Evolutionary conservation across 2,797 vertebrate species (phyloP).

Genomic region (Staurois parvus): DNA sequence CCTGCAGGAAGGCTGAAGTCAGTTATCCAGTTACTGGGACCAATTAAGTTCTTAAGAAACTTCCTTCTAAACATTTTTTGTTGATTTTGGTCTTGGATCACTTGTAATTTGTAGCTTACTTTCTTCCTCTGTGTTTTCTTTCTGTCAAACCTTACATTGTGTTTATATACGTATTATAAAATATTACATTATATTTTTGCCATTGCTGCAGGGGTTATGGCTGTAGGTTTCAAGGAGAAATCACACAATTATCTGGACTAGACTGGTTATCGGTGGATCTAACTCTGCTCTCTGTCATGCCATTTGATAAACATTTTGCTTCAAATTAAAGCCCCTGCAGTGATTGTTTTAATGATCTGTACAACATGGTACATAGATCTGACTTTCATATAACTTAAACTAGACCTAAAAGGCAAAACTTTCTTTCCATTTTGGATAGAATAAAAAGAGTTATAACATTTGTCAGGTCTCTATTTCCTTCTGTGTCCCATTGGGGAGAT

Average conservation of each 20-base stretch:
- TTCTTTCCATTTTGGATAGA: too few relatives aligned
- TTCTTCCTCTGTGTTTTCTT: not conserved
- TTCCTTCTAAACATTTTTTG: constrained; percentile 33
- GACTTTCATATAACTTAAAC: too few relatives aligned
- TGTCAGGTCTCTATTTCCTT: too few relatives aligned
- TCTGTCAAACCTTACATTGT: not conserved
- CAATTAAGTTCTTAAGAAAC: constrained; percentile 25
- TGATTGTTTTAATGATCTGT: too few relatives aligned
- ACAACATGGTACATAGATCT: too few relatives aligned
- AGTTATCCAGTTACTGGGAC: constrained; percentile 31
- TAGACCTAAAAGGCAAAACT: too few relatives aligned
- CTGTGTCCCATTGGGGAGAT: too few relatives aligned
- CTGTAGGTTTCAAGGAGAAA: not conserved
- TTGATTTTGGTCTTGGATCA: not conserved
- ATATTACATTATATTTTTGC: not conserved
- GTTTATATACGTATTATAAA: not conserved
- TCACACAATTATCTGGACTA: not conserved
- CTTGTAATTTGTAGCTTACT: not conserved
- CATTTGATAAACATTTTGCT: too few relatives aligned
- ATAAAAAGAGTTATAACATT: too few relatives aligned
- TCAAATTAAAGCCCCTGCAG: too few relatives aligned
- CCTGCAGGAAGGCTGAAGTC: constrained; percentile 8
- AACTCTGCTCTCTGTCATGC: not conserved
- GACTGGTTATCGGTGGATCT: not conserved
- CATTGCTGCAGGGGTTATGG: not conserved